Evolutionary conservation across 1,140 invertebrate species (phyloP), one percentile per base, ranked within the genome.

Genomic region (Thaumetopoea pityocampa): DNA sequence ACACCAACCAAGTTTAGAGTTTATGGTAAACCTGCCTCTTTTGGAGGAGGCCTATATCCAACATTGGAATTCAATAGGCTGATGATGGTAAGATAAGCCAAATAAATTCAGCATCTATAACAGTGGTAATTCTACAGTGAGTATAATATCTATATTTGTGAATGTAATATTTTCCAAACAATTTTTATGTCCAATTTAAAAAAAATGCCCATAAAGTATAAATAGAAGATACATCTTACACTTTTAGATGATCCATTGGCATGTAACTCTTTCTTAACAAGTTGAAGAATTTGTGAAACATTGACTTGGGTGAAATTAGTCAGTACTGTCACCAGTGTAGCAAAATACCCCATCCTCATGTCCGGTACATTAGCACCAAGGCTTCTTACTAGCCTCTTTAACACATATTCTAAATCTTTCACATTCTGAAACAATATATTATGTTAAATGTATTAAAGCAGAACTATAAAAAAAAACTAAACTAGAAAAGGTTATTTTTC

Each of bases 161-260:
- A n/a, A n/a, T n/a, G n/a, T n/a, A n/a, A n/a, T n/a, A n/a, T n/a
- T n/a, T n/a, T n/a, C n/a, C n/a, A n/a, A n/a, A n/a, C n/a, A n/a
- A n/a, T n/a, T n/a, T n/a, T n/a, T n/a, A n/a, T n/a, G n/a, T n/a
- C n/a, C n/a, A n/a, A n/a, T n/a, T n/a, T n/a, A n/a, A n/a, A n/a
- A n/a, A 6, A 18, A 18, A 18, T 18, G 17, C 6, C 3, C 3
- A 18, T 18, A 6, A 18, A 18, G 3, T 18, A 18, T 28, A 20
- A 28, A 19, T 8, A 20, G 7, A 22, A 4, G 1, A 35, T 32
- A 33, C 40, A 20, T 60, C 72, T 77, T 66, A 83, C 76, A 67
- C 79, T 83, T 63, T 83, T 83, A 17, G 76, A 74, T 5, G 73
- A 77, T 14, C 74, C 70, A 63, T 53, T 71, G 2, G 69, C 67